Evolutionary conservation across 2,113 vertebrate species (phyloP).

Genomic region (Malurus cyaneus): DNA sequence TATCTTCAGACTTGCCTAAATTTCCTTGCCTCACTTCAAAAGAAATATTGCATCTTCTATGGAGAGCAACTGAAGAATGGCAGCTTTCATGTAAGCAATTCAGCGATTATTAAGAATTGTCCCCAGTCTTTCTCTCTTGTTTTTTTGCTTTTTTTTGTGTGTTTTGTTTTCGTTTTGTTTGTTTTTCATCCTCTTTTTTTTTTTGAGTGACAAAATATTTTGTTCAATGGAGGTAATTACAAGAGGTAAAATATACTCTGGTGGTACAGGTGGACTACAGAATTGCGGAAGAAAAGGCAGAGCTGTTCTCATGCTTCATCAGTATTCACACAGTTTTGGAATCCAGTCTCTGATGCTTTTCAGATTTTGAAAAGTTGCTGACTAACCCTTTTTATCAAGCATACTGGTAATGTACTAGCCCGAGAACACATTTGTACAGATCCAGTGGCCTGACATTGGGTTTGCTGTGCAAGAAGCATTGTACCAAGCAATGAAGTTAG

Average conservation of each 20-base stretch:
- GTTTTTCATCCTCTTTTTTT: background rate
- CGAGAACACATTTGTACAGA: background rate
- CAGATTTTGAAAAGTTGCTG: background rate
- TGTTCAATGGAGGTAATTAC: background rate
- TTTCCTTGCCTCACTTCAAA: background rate
- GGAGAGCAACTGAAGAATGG: background rate
- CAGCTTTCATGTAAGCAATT: background rate
- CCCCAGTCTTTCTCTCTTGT: background rate
- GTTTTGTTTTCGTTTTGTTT: background rate
- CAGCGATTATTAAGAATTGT: background rate
- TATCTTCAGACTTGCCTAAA: background rate
- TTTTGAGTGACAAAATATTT: background rate
- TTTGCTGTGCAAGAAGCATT: background rate
- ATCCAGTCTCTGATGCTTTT: background rate
- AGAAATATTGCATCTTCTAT: background rate
- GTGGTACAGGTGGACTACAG: background rate
- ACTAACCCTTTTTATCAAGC: constrained; percentile 29
- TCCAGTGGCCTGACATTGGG: background rate
- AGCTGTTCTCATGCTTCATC: background rate
- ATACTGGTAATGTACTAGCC: background rate
- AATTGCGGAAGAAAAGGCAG: background rate
- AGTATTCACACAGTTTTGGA: background rate
- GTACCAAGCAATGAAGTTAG: background rate
- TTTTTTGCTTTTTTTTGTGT: background rate
- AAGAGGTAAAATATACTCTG: background rate